Evolutionary conservation across 2,888 invertebrate genomes (phyloP).

Genomic region (Cremastobaeus sp.): DNA sequence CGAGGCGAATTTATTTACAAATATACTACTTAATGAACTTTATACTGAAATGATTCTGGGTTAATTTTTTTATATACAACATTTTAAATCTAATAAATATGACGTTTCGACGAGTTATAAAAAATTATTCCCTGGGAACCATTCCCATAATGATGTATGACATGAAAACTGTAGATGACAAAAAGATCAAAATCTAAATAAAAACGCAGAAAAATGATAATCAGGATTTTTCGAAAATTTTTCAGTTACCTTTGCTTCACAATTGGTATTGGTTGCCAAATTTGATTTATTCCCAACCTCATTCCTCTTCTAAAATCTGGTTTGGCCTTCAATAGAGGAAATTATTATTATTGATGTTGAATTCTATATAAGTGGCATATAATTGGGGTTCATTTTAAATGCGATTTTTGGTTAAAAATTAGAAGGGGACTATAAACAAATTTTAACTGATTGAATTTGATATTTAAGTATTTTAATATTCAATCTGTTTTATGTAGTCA

Average conservation of each 20-base stretch:
- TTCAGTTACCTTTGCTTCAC: conserved; percentile 72
- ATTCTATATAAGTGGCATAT: too few relatives aligned
- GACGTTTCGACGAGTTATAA: too few relatives aligned
- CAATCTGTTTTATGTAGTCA: too few relatives aligned
- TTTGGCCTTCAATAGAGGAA: conserved; percentile 78
- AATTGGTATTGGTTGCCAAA: conserved; percentile 81
- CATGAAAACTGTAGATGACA: neutral
- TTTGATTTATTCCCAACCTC: conserved; percentile 83
- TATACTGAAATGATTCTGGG: neutral
- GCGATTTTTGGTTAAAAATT: too few relatives aligned
- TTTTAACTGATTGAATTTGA: neutral
- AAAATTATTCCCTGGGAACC: too few relatives aligned
- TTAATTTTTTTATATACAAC: too few relatives aligned
- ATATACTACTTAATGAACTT: conserved; percentile 1
- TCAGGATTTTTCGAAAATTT: neutral
- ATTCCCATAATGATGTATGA: too few relatives aligned
- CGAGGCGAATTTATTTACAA: conserved; percentile 13
- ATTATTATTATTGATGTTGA: neutral
- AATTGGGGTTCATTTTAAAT: too few relatives aligned
- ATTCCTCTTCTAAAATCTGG: conserved; percentile 84
- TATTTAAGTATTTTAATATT: neutral
- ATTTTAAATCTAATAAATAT: too few relatives aligned
- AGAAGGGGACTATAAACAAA: neutral
- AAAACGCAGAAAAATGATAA: neutral
- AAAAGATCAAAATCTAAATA: neutral